Conservation (phyloP, 2,888 invertebrate genomes). For the Chelonus formosanus region DNA sequence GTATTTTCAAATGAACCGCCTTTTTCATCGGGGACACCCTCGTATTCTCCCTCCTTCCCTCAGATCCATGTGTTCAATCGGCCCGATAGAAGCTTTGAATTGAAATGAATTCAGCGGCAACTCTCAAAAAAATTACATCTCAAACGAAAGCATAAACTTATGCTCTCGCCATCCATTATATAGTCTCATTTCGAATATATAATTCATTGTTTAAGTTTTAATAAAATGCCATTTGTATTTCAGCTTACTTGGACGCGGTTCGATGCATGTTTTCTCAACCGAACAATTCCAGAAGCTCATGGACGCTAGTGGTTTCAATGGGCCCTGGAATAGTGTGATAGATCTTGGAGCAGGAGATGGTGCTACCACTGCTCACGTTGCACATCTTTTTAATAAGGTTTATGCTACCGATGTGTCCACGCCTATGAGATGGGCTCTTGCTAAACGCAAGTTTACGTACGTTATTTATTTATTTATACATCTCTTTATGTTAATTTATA, state of each 20-base stretch:
- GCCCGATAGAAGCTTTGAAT: constrained; percentile 1
- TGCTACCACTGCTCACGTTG: constrained; percentile 84
- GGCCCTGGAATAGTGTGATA: constrained; percentile 69
- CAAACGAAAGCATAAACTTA: constrained; percentile 3
- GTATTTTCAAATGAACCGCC: constrained; percentile 53
- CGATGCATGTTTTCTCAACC: constrained; percentile 95
- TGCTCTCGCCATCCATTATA: constrained; percentile 1
- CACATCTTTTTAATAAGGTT: constrained; percentile 75
- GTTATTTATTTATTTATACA: constrained; percentile 51
- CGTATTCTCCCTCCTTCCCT: constrained; percentile 1
- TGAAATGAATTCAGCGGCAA: constrained; percentile 5
- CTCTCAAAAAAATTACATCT: constrained; percentile 20
- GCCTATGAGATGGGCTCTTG: constrained; percentile 85
- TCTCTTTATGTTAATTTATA: too few species aligned
- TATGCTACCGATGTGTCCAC: constrained; percentile 93
- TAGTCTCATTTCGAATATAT: too few species aligned
- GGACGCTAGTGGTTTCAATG: constrained; percentile 59
- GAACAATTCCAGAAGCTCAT: constrained; percentile 79
- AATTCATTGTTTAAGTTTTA: neutral
- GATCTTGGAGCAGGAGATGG: constrained; percentile 98
- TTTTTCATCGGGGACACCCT: constrained; percentile 43
- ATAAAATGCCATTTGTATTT: constrained; percentile 46
- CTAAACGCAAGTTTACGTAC: constrained; percentile 80
- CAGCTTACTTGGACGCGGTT: constrained; percentile 88
- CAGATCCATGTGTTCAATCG: constrained; percentile 8